Base-by-base conservation (phyloP, 2,797 vertebrate species). In the Falco columbarius region DNA sequence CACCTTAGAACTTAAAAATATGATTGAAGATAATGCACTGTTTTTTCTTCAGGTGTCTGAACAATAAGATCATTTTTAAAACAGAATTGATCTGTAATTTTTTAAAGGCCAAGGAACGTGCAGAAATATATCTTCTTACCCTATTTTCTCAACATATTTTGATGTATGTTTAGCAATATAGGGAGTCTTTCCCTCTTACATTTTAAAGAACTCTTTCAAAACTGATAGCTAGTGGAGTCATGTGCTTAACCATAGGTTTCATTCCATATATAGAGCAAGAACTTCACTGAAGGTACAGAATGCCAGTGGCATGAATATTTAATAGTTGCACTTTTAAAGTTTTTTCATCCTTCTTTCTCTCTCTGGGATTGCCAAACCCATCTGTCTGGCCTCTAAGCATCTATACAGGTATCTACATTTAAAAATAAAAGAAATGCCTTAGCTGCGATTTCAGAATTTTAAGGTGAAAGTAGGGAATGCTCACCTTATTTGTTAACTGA, bases 261-360 rank as follows among this genome's bases (percentile, higher is more conserved):
- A 40, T 88, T 94, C 88, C 83, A 63, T 76, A 80, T 76, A 65
- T 34, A 85, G 74, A 94, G 63, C 76, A 82, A 76, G 84, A 89
- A 90, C 61, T 93, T 84, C 63, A 85, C 55, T 90, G 74, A 80
- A 93, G 55, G 58, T 89, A 54, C 49, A 87, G 77, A 95, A 95
- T 81, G 88, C 83, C 81, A 71, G 34, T 87, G 88, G 81, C 88
- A 87, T 86, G 90, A 96, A 95, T 94, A 93, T 94, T 95, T 95
- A 89, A 90, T 85, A 80, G 76, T 54, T 94, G 40, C 84, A 77
- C 63, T 93, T 93, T 62, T 80, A 86, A 74, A 76, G 56, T 71
- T 91, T 80, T 92, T 92, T 96, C 86, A 82, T 95, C 47, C 44
- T 88, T 58, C 44, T 71, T 73, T 84, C 47, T 95, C 79, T 94